phyloP scores from a whole-genome alignment of 2,888 invertebrate genomes.

The Pilophorus perplexus region DNA sequence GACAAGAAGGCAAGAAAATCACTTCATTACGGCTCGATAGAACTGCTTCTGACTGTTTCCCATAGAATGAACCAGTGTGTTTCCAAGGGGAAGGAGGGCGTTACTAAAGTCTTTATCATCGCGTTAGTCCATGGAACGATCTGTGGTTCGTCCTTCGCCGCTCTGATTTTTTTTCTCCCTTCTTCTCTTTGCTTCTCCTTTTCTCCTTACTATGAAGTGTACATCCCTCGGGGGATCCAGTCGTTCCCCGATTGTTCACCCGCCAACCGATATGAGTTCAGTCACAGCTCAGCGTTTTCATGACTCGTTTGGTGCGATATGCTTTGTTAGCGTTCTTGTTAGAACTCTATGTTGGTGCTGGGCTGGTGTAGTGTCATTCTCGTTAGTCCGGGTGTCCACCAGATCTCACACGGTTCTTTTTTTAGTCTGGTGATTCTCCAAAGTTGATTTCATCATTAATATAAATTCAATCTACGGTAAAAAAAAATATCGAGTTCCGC shows the following conservation, averaged over 20 bases:
- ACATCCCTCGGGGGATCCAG: not conserved
- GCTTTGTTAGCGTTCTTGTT: constrained; percentile 15
- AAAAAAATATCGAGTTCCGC: too few species aligned
- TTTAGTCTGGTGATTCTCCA: too few species aligned
- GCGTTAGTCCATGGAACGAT: constrained; percentile 36
- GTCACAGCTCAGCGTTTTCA: constrained; percentile 18
- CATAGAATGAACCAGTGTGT: constrained; percentile 17
- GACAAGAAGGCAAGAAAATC: constrained; percentile 18
- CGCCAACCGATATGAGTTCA: not conserved
- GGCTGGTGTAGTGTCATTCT: too few species aligned
- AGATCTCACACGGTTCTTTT: too few species aligned
- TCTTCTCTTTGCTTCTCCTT: not conserved
- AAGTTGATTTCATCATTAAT: too few species aligned
- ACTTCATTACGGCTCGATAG: constrained; percentile 20
- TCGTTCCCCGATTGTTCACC: constrained; percentile 9
- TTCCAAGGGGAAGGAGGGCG: constrained; percentile 25
- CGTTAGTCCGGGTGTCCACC: too few species aligned
- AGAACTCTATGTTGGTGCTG: too few species aligned
- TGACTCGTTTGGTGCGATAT: constrained; percentile 14
- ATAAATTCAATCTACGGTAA: too few species aligned
- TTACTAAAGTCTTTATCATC: constrained; percentile 37
- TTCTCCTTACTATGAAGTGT: not conserved
- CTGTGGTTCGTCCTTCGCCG: constrained; percentile 11
- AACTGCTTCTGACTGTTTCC: constrained; percentile 24
- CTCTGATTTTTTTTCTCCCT: not conserved